Conservation (phyloP, 1,140 invertebrate species). For the Pomacea maculata region DNA sequence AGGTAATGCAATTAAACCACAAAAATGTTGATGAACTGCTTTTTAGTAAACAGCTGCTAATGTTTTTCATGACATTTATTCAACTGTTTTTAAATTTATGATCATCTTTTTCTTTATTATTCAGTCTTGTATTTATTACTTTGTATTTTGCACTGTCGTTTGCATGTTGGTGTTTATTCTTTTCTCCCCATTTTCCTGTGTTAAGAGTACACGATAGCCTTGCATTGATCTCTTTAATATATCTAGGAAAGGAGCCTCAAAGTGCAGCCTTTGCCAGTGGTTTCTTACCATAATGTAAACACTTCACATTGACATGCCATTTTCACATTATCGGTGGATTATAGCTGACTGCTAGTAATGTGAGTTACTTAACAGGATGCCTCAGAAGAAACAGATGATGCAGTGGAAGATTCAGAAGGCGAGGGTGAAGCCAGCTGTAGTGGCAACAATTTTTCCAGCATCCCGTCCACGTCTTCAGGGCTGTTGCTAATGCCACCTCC, state of each 20-base stretch:
- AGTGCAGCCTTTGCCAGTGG: background rate
- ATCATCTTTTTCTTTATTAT: background rate
- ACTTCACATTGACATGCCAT: background rate
- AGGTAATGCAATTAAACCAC: too few relatives aligned
- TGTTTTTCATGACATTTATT: background rate
- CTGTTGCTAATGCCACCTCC: too few relatives aligned
- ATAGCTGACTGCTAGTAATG: background rate
- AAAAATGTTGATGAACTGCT: too few relatives aligned
- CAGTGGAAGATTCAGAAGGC: constrained; percentile 11
- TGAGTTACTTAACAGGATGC: background rate
- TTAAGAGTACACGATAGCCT: background rate
- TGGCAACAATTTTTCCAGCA: too few relatives aligned
- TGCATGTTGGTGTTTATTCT: too few relatives aligned
- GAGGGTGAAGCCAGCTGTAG: background rate
- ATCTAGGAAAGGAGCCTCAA: background rate
- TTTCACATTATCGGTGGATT: too few relatives aligned
- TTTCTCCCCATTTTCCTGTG: background rate
- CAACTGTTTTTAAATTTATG: background rate
- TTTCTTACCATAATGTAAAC: background rate
- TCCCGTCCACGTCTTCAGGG: too few relatives aligned
- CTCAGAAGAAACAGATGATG: constrained; percentile 19
- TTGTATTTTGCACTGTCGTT: background rate
- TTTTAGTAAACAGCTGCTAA: background rate
- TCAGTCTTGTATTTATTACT: too few relatives aligned
- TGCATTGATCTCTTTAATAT: background rate